Evolutionary conservation across 2,113 vertebrate species (phyloP).

Genomic region (Hemichromis elongatus): DNA sequence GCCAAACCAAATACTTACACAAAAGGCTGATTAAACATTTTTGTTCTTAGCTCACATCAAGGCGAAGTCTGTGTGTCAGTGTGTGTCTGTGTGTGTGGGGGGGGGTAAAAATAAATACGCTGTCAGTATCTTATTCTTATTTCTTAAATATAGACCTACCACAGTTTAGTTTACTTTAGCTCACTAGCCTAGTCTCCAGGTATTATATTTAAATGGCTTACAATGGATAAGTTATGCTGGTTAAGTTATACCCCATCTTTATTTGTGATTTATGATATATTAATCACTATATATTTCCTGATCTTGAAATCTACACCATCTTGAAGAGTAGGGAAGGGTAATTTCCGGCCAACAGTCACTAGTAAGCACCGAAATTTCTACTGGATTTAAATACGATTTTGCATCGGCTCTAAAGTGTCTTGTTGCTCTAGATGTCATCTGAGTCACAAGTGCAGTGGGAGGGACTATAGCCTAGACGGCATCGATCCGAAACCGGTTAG

Average conservation of each 20-base stretch:
- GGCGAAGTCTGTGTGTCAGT: background rate
- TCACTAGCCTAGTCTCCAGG: background rate
- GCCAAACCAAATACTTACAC: slow-evolving; percentile 27
- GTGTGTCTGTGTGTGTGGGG: background rate
- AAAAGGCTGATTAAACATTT: slow-evolving; percentile 8
- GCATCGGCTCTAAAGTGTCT: background rate
- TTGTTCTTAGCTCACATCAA: background rate
- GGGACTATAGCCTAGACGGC: background rate
- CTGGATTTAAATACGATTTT: background rate
- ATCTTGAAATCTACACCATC: background rate
- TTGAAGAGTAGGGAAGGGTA: background rate
- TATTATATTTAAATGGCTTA: background rate
- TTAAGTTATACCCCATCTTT: background rate
- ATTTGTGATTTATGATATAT: background rate
- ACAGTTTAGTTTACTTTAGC: background rate
- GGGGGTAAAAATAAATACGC: background rate
- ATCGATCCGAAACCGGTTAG: background rate
- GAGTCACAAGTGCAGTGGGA: background rate
- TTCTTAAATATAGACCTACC: background rate
- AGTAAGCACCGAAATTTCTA: background rate
- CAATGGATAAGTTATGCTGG: background rate
- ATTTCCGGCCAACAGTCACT: background rate
- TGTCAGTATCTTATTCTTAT: background rate
- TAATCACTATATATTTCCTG: background rate
- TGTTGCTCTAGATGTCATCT: background rate